Base-by-base conservation (phyloP, 2,888 invertebrate species). In the Autographa gamma region DNA sequence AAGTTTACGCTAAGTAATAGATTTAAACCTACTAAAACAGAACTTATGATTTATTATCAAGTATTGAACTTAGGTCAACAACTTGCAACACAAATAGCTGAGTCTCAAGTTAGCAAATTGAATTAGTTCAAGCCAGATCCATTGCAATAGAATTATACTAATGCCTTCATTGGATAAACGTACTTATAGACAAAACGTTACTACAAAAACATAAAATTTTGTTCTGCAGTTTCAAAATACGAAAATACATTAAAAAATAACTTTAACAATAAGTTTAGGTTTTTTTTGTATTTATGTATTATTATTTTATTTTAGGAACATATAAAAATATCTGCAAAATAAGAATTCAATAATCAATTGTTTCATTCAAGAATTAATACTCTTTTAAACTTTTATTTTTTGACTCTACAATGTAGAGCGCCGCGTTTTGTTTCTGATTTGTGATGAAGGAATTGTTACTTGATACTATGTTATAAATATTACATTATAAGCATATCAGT, bases 101-200 rank as follows among this genome's bases (percentile, higher is more conserved):
- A 81, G 70, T 71, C 73, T 68, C 81, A 86, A 84, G 88, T 85
- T 86, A 74, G 85, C 88, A 91, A 93, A 93, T 93, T 92, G 87
- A 91, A 93, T 93, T 93, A 93, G 88, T 83, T 86, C 86, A 83
- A 86, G 80, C 85, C 84, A 88, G 86, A 87, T 87, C 85, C 86
- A 88, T 86, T 88, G 85, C 88, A 86, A 86, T 84, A 84, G 84
- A 77, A 81, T 85, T 86, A 81, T 79, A 80, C 79, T 89, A 87
- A 89, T 86, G 80, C 87, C 73, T 86, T 88, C 86, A 90, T 88
- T 89, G 88, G 86, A 89, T 91, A 88, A 89, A 80, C 54, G 69
- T 68, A 66, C 62, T 31, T 56, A 54, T 63, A 58, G 52, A 71
- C 63, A 66, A 70, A 64, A 43, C 38, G 38, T 38, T 11, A 8